Percentiles rank a stretch among this genome's conserved stretches.
Conservation (phyloP, 1,140 invertebrate species). For the Neelides sp. region DNA sequence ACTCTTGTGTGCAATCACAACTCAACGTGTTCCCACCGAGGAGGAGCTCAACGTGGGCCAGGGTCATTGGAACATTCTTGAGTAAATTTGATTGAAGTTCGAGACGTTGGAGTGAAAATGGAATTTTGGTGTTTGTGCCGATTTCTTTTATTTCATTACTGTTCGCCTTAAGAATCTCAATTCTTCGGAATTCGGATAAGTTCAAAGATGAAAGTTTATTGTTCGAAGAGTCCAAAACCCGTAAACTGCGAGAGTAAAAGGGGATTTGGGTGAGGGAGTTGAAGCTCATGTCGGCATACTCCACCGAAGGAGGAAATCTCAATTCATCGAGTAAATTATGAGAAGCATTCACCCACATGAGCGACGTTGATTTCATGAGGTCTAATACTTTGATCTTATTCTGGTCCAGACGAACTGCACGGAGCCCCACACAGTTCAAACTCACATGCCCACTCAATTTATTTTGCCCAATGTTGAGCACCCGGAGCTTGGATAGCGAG, state of each 20-base stretch:
- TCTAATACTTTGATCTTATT: constrained; percentile 75
- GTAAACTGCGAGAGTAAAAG: too few species aligned
- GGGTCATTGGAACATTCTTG: constrained; percentile 44
- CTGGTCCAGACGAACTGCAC: constrained; percentile 70
- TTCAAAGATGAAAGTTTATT: too few species aligned
- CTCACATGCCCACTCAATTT: constrained; percentile 68
- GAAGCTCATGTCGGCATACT: constrained; percentile 78
- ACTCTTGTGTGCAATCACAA: constrained; percentile 85
- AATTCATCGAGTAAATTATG: constrained; percentile 78
- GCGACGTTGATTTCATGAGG: constrained; percentile 57
- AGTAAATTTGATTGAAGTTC: too few species aligned
- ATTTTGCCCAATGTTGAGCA: constrained; percentile 73
- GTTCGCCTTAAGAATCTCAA: too few species aligned
- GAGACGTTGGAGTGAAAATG: too few species aligned
- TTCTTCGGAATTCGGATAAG: too few species aligned
- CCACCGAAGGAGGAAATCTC: constrained; percentile 69
- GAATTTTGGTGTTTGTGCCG: too few species aligned
- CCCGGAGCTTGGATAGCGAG: constrained; percentile 66
- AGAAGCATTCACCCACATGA: constrained; percentile 76
- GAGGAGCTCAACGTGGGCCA: constrained; percentile 37
- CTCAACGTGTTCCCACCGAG: constrained; percentile 65
- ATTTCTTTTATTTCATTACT: too few species aligned
- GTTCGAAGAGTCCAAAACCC: too few species aligned
- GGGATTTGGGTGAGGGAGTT: too few species aligned
- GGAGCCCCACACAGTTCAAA: constrained; percentile 53